A percentile compares a stretch with the other conserved stretches of the same genome.
These are phyloP conservation scores for Pseudonaja textilis DNA, from an alignment of 2,113 vertebrate genomes.

Conservation along the genomic window DNA sequence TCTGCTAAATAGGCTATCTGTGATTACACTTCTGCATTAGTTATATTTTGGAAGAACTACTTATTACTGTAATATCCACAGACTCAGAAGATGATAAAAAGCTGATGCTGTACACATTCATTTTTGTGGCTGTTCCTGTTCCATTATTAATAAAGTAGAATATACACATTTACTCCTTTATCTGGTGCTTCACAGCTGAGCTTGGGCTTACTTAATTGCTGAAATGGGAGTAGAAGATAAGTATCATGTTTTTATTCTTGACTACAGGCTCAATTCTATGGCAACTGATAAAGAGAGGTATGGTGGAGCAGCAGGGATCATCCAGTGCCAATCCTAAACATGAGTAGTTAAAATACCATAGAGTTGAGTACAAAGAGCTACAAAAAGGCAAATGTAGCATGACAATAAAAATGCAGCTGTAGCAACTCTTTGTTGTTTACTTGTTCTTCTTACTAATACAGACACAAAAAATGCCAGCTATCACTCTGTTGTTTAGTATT, in stretches of 20 bases:
- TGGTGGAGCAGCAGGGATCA: neutral
- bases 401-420: neutral
- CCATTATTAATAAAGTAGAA: conserved; percentile 3
- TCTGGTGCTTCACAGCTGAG: neutral
- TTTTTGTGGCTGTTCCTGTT: neutral
- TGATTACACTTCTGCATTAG: neutral
- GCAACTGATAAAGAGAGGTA: neutral
- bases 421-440: neutral
- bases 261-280: neutral
- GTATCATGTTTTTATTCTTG: neutral
- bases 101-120: neutral
- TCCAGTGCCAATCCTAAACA: neutral
- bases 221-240: neutral
- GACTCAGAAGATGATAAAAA: neutral
- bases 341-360: neutral
- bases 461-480: neutral
- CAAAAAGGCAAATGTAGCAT: neutral
- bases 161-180: neutral
- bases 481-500: neutral
- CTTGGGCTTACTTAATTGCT: neutral
- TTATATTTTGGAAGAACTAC: neutral
- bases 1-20: neutral
- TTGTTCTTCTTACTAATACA: neutral
- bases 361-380: neutral
- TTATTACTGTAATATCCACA: neutral